Conservation (phyloP, 2,888 invertebrate species). For the Rosalia funebris region DNA sequence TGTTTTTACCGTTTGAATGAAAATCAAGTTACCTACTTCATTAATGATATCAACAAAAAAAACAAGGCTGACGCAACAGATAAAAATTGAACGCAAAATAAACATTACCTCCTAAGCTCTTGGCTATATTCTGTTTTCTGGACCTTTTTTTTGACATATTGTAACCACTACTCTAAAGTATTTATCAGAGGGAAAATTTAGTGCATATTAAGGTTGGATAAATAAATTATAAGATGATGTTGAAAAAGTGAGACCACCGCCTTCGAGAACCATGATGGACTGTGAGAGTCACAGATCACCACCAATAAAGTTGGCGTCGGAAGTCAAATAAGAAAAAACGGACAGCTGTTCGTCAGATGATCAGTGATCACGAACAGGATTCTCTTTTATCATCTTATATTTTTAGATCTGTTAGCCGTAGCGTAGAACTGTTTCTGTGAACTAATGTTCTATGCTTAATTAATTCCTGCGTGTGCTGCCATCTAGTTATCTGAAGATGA, state of each 20-base stretch:
- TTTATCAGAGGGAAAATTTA: constrained; percentile 54
- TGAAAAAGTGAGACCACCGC: constrained; percentile 55
- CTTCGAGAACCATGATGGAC: constrained; percentile 59
- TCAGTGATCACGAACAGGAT: no score
- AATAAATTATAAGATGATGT: constrained; percentile 49
- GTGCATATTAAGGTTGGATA: constrained; percentile 55
- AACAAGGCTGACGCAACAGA: constrained; percentile 7
- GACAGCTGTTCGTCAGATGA: no score
- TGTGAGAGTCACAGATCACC: constrained; percentile 28
- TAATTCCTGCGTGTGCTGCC: no score
- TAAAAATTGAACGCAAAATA: constrained; percentile 15
- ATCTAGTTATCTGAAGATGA: no score
- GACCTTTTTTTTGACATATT: constrained; percentile 60
- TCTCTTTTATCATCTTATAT: no score
- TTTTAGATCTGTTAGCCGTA: no score
- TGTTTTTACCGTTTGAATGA: no score
- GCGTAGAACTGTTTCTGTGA: no score
- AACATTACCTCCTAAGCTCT: constrained; percentile 58
- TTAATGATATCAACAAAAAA: not conserved
- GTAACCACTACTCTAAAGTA: constrained; percentile 42
- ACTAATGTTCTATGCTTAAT: no score
- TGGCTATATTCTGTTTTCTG: constrained; percentile 53
- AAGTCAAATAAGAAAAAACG: no score
- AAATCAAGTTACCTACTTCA: no score
- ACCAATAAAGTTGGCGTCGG: no score